Conservation (phyloP, 1,140 invertebrate genomes). For the Hypsibius dujardini region DNA sequence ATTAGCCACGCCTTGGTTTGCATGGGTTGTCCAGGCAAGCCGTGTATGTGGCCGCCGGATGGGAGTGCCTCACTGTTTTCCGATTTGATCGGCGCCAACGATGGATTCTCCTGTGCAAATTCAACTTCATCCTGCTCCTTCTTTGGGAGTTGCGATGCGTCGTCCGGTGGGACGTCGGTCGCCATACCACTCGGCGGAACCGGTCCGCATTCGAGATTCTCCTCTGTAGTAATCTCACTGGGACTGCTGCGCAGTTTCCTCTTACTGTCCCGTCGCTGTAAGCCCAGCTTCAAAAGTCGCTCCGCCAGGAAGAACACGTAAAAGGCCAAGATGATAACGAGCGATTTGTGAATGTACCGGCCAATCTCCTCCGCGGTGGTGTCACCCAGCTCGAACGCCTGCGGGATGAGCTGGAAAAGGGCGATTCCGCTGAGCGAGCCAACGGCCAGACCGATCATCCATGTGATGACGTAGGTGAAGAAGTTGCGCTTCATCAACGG, state of each 20-base stretch:
- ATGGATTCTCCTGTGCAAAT: too few species aligned
- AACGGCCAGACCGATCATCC: constrained; percentile 48
- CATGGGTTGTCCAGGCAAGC: not conserved
- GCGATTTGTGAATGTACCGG: not conserved
- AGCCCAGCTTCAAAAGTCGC: not conserved
- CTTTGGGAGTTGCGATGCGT: too few species aligned
- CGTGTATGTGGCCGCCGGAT: too few species aligned
- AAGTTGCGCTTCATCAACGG: constrained; percentile 41
- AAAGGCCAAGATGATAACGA: not conserved
- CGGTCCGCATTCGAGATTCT: too few species aligned
- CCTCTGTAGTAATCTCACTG: too few species aligned
- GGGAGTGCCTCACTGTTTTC: too few species aligned
- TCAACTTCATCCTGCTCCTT: too few species aligned
- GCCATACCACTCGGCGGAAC: too few species aligned
- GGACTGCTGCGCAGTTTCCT: too few species aligned
- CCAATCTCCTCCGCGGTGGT: not conserved
- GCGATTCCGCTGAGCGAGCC: constrained; percentile 45
- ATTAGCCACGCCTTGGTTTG: not conserved
- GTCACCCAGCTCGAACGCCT: constrained; percentile 28
- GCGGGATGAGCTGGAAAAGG: constrained; percentile 47
- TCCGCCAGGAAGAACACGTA: not conserved
- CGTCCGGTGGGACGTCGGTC: too few species aligned
- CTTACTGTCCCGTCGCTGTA: not conserved
- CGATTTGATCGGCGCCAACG: too few species aligned
- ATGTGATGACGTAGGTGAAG: constrained; percentile 41